Conservation (phyloP, 2,888 invertebrate genomes). For the Heliconius cydno region DNA sequence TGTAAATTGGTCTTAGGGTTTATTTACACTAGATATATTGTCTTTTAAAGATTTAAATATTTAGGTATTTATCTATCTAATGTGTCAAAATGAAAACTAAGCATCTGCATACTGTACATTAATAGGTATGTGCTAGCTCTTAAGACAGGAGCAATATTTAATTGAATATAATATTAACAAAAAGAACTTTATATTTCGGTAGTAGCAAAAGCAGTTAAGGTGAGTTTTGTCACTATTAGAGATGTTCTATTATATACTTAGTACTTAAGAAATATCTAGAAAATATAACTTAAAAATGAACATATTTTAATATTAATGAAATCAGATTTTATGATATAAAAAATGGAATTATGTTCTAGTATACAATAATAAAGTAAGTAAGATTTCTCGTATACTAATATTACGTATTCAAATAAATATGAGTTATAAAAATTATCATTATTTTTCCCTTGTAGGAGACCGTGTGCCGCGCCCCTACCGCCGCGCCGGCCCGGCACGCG, state of each 20-base stretch:
- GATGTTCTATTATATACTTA: too few species aligned
- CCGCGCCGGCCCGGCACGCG: constrained; percentile 62
- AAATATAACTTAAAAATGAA: neutral
- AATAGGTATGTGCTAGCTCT: neutral
- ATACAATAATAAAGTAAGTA: neutral
- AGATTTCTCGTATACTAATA: neutral
- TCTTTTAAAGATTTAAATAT: constrained; percentile 19
- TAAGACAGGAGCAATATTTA: neutral
- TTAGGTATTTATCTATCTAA: neutral
- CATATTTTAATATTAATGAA: neutral
- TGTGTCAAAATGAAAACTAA: neutral
- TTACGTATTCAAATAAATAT: neutral
- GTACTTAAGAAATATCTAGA: too few species aligned
- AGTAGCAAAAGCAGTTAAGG: too few species aligned
- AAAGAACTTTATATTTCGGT: neutral
- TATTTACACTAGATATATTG: constrained; percentile 44
- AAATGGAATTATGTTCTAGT: too few species aligned
- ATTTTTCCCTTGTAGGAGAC: neutral
- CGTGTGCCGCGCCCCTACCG: constrained; percentile 48
- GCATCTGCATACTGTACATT: neutral
- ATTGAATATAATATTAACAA: neutral
- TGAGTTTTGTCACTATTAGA: too few species aligned
- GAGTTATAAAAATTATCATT: neutral
- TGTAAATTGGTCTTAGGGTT: constrained; percentile 65
- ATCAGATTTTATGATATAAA: neutral